Percentiles rank a stretch among this genome's conserved stretches.
phyloP scores from a whole-genome alignment of 1,140 invertebrate genomes.

The Ceratina calcarata region DNA sequence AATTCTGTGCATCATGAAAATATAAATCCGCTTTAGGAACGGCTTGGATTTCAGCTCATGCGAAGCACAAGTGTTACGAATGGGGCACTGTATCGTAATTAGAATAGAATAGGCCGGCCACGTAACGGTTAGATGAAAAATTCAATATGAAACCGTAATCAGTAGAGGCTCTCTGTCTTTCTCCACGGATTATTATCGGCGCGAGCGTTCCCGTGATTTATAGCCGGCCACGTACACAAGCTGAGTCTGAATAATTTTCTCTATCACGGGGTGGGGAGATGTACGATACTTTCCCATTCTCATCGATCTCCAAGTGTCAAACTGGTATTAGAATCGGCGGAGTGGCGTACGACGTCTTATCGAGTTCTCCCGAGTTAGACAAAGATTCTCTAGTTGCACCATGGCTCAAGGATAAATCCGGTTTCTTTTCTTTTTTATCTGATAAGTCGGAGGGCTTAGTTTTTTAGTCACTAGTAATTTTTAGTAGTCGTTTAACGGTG shows the following conservation, averaged over 20 bases:
- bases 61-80: no score
- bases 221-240: conserved; percentile 36
- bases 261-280: conserved; percentile 23
- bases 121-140: conserved; percentile 52
- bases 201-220: conserved; percentile 50
- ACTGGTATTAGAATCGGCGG: conserved; percentile 55
- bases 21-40: no score
- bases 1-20: no score
- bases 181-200: conserved; percentile 26
- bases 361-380: conserved; percentile 1
- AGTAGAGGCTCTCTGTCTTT: conserved; percentile 5
- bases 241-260: conserved; percentile 57
- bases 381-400: no score
- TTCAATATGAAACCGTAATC: conserved; percentile 50
- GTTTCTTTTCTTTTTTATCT: no score
- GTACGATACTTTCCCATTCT: conserved; percentile 64
- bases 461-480: no score
- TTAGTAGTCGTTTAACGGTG: no score
- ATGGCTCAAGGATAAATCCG: no score
- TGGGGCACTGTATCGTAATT: conserved; percentile 56
- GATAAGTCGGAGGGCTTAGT: no score
- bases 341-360: conserved; percentile 53
- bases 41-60: no score
- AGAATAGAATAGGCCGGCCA: conserved; percentile 52
- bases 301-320: conserved; percentile 66